Evolutionary conservation across 2,888 invertebrate species (phyloP), one percentile per base, ranked within the genome.

Genomic region (Trissolcus japonicus): DNA sequence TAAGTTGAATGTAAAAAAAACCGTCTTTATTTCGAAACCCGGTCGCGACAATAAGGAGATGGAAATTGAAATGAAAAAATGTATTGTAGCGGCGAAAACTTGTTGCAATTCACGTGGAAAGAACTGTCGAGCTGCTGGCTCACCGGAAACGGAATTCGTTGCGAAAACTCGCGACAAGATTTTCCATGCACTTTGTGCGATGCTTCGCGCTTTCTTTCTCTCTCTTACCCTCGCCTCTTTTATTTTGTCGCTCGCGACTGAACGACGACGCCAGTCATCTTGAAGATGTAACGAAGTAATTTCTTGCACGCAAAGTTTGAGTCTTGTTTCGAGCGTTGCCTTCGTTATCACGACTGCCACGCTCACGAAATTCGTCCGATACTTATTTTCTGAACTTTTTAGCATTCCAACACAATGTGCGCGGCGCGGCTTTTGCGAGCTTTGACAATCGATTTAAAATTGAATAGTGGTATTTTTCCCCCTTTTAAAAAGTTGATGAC

Each of bases 91-190:
- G 57, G 35, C 21, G 53, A 82, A 82, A 83, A 85, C 83, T 86
- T 85, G 86, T 85, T 85, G 86, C 84, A 81, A 83, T 79, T 85
- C 82, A 79, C 73, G 81, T 79, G 79, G 81, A 83, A 84, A 35
- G 35, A 35, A 83, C 76, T 80, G 69, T 68, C 67, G 79, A 67
- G 73, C 69, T 59, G 57, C 68, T 35, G 48, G 48, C 43, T 55
- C 67, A n/a, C 63, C 68, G 75, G 65, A 79, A 80, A 79, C 80
- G 80, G 82, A 84, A 83, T 83, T 82, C 57, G 67, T 76, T 60
- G 40, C 35, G 66, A 73, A 82, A 83, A 35, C 78, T 82, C 82
- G 55, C 59, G 68, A 79, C 72, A 69, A 79, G 81, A 83, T 84
- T 83, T 78, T 79, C 80, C 59, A 61, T 61, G 76, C 69, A 75